Conservation (phyloP, 2,113 vertebrate genomes). For the Emydocephalus ijimae region DNA sequence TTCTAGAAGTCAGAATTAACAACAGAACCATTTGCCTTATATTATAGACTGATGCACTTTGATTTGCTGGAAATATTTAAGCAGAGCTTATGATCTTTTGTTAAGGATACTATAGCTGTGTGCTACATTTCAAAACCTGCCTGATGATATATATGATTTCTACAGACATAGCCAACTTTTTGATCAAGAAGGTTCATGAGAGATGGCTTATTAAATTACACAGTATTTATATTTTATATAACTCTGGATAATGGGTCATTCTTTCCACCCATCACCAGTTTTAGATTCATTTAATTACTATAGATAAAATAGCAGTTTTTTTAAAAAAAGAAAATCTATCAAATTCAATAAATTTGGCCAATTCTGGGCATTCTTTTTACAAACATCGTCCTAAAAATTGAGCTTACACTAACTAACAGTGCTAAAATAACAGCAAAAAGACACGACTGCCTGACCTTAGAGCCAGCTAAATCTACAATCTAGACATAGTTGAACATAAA, state of each 20-base stretch:
- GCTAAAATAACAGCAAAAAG: conserved; percentile 63
- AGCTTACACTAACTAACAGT: conserved; percentile 48
- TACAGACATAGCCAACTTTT: background rate
- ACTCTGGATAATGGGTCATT: background rate
- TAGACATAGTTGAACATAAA: conserved; percentile 34
- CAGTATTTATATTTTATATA: background rate
- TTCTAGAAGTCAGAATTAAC: background rate
- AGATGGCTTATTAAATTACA: background rate
- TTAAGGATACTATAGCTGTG: background rate
- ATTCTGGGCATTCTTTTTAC: conserved; percentile 47
- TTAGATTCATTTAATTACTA: background rate
- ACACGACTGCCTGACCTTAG: conserved; percentile 31
- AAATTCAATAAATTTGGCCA: conserved; percentile 40
- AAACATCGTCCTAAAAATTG: conserved; percentile 42
- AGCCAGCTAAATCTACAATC: conserved; percentile 46
- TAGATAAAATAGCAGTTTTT: background rate
- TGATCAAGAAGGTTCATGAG: background rate
- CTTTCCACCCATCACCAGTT: background rate
- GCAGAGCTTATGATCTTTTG: background rate
- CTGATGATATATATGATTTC: background rate
- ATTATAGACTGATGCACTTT: background rate
- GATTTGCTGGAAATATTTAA: background rate
- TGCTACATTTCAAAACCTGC: background rate
- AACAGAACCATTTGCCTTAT: background rate
- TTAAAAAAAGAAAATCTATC: background rate